phyloP scores from a whole-genome alignment of 2,113 vertebrate genomes.

The Verasper variegatus region DNA sequence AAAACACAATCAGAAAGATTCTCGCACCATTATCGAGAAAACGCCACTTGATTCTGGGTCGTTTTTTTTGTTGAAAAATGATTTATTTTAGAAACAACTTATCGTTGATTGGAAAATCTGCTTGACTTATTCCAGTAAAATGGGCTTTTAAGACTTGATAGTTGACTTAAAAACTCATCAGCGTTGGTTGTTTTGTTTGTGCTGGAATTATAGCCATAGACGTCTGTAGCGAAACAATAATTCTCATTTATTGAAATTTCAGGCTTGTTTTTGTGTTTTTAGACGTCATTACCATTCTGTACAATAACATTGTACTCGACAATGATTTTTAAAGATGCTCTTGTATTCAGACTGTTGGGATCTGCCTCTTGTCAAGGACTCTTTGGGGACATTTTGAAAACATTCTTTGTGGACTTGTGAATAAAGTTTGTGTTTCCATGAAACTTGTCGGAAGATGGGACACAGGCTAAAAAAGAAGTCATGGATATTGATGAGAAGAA shows the following conservation, averaged over 20 bases:
- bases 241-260: neutral
- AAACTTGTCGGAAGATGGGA: too few relatives aligned
- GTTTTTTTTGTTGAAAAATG: neutral
- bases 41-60: neutral
- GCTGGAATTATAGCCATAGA: neutral
- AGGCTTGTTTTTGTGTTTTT: neutral
- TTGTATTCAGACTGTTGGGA: too few relatives aligned
- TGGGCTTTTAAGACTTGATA: neutral
- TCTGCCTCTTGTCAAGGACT: too few relatives aligned
- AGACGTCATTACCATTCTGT: neutral
- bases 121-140: constrained; percentile 15
- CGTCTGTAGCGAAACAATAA: neutral
- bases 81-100: constrained; percentile 26
- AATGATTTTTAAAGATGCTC: too few relatives aligned
- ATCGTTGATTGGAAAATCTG: neutral
- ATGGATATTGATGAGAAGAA: too few relatives aligned
- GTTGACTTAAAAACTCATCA: neutral
- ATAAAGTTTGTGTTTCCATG: too few relatives aligned
- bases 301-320: neutral
- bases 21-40: neutral
- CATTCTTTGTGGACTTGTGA: too few relatives aligned
- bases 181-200: neutral
- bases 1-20: constrained; percentile 25
- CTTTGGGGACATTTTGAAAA: too few relatives aligned
- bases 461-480: too few relatives aligned